Evolutionary conservation across 2,113 vertebrate genomes (phyloP), one percentile per base, ranked within the genome.

Genomic region (Hoplias malabaricus): DNA sequence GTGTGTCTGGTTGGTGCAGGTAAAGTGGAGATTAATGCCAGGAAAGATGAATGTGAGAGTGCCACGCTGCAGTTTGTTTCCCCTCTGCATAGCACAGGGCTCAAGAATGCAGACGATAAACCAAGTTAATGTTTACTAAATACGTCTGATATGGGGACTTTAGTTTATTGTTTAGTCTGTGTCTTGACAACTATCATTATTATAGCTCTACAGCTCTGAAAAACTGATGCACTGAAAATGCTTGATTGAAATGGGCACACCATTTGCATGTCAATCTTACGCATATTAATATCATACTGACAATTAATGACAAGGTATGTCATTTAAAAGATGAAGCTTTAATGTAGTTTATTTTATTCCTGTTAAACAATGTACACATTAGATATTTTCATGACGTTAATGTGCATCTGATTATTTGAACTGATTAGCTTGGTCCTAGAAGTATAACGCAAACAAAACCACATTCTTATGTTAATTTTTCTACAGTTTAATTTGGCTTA

Each of bases 1-100:
- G 31, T 4, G 1, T 81, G 71, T 73, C 69, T 80, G 71, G 46
- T 80, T 81, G 59, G 46, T 73, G 9, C 62, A 80, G 72, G 75
- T 67, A 74, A 69, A 21, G 70, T 10, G 33, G 46, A 5, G 5
- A 53, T 69, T 80, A 73, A 81, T 63, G 46, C 56, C 59, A 70
- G 69, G 33, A 16, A 40, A 50, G 29, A 72, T 46, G 38, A 79
- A 81, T 79, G 14, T 77, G 38, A 65, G 25, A 9, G n/a, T 29
- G 62, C 16, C 54, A 59, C 34, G 34, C 40, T 63, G 62, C 12
- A 46, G 62, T 43, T 73, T 46, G 65, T 8, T 53, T 80, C 66
- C 76, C 31, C 13, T 46, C 40, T 33, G 21, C 57, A 50, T 80
- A 23, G 23, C 33, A 59, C 57, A 23, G 6, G 53, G 14, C 6